A percentile compares a stretch with the other conserved stretches of the same genome.
Conservation (phyloP, 2,797 vertebrate species). For the Oophaga sylvatica region DNA sequence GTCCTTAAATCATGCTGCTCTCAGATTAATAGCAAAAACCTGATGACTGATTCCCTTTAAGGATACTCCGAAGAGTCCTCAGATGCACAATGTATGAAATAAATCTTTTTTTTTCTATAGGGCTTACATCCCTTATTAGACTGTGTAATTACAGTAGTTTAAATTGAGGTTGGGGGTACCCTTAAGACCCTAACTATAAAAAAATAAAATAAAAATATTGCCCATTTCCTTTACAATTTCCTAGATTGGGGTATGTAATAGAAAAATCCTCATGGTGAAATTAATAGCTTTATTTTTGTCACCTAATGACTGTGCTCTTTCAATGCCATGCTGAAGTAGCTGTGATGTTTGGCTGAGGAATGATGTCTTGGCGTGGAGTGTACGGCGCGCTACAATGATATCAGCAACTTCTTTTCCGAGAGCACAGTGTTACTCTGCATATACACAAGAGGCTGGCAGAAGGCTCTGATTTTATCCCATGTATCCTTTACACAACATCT, state of each 20-base stretch:
- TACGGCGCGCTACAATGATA: slow-evolving; percentile 67
- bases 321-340: slow-evolving; percentile 65
- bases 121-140: no score
- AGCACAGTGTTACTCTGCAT: slow-evolving; percentile 68
- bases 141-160: no score
- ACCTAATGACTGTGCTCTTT: slow-evolving; percentile 57
- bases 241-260: not conserved
- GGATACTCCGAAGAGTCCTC: no score
- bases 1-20: no score
- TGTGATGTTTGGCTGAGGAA: slow-evolving; percentile 69
- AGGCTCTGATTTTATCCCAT: slow-evolving; percentile 63
- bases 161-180: no score
- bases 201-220: not conserved
- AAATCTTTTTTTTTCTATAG: no score
- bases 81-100: no score
- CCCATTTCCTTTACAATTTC: not conserved
- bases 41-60: no score
- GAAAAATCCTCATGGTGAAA: not conserved
- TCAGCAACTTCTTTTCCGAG: slow-evolving; percentile 64
- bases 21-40: no score
- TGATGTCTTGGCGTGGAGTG: slow-evolving; percentile 66
- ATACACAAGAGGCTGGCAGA: slow-evolving; percentile 70
- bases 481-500: slow-evolving; percentile 69
- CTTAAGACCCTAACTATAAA: no score
- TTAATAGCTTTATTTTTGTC: not conserved